A percentile compares a stretch with the other conserved stretches of the same genome.
phyloP scores from a whole-genome alignment of 30 jellyfish, hydroid and myxozoan species.

The Morbakka virulenta region DNA sequence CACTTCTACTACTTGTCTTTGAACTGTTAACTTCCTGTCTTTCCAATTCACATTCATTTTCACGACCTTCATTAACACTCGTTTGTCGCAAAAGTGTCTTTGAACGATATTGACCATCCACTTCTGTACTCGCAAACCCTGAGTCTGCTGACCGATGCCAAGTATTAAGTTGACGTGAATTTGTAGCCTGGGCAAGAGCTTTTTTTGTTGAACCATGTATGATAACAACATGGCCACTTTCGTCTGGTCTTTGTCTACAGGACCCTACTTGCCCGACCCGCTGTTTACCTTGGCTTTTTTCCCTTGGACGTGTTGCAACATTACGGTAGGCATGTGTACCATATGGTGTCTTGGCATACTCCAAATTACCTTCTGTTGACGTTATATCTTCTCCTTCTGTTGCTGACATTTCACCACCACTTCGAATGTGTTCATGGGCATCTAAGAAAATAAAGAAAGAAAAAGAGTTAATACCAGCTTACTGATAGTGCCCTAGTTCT shows the following conservation, averaged over 20 bases:
- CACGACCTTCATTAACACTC: constrained; percentile 60
- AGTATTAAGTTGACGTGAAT: constrained; percentile 41
- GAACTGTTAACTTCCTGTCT: constrained; percentile 60
- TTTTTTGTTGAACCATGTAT: constrained; percentile 30
- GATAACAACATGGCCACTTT: constrained; percentile 40
- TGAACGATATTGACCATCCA: constrained; percentile 45
- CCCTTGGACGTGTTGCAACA: constrained; percentile 45
- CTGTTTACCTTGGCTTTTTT: constrained; percentile 44
- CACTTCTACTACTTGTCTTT: constrained; percentile 65
- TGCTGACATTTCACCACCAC: constrained; percentile 18
- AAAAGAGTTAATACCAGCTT: too few relatives aligned
- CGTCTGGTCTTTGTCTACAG: constrained; percentile 37
- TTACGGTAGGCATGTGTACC: constrained; percentile 62
- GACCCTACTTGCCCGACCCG: background rate
- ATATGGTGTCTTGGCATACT: constrained; percentile 52
- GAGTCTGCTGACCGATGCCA: constrained; percentile 96
- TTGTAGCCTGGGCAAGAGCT: constrained; percentile 30
- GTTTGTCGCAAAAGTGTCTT: constrained; percentile 67
- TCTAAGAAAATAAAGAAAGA: background rate
- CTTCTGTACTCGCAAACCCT: constrained; percentile 97
- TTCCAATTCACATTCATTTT: constrained; percentile 28
- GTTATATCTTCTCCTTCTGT: constrained; percentile 43
- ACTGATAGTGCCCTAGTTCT: too few relatives aligned
- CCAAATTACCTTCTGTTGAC: background rate
- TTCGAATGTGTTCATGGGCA: background rate